Evolutionary conservation across 2,888 invertebrate species (phyloP).

Genomic region (Crossocerus cetratus): DNA sequence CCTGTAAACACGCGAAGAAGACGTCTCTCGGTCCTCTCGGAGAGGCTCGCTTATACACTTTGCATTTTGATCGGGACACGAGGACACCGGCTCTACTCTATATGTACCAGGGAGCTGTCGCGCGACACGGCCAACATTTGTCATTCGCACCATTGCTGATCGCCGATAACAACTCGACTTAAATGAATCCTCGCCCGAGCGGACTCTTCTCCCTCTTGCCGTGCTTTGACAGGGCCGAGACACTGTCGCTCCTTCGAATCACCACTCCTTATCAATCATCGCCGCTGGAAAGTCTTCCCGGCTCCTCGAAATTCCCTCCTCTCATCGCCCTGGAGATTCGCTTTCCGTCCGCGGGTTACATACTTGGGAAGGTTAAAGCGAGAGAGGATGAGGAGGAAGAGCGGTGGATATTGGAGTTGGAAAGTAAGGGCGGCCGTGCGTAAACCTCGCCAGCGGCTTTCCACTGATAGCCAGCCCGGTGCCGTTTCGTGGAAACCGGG

Average conservation of each 20-base stretch:
- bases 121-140: slow-evolving; percentile 51
- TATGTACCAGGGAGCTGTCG: no score
- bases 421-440: no score
- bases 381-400: no score
- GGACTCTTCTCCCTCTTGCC: neutral
- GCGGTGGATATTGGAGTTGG: no score
- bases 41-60: slow-evolving; percentile 21
- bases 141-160: slow-evolving; percentile 58
- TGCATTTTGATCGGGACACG: slow-evolving; percentile 48
- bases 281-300: neutral
- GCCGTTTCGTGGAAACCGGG: slow-evolving; percentile 43
- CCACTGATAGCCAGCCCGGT: slow-evolving; percentile 45
- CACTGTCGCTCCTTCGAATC: neutral
- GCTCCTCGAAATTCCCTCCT: neutral
- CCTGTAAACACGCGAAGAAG: slow-evolving; percentile 29
- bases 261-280: neutral
- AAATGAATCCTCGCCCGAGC: slow-evolving; percentile 26
- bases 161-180: slow-evolving; percentile 42
- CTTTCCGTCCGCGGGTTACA: neutral
- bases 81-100: slow-evolving; percentile 22
- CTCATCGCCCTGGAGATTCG: neutral
- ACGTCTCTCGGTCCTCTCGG: slow-evolving; percentile 34
- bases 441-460: slow-evolving; percentile 9
- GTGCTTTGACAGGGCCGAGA: neutral
- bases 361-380: neutral